Conservation (phyloP, 2,113 vertebrate genomes). For the Paratilapia polleni region DNA sequence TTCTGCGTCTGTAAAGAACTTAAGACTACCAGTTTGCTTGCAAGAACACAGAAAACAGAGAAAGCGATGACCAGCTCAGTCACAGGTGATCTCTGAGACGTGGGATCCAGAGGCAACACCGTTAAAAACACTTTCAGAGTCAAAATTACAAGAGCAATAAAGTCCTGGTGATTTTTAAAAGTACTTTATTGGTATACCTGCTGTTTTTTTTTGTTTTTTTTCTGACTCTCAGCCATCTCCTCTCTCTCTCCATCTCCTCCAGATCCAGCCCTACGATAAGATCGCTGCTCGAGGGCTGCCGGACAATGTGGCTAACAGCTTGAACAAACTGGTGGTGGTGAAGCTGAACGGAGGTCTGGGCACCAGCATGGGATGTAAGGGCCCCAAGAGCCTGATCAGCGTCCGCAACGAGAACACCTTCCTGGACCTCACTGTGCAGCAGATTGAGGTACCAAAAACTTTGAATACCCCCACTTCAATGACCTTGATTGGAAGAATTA, state of each 20-base stretch:
- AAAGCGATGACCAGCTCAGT: neutral
- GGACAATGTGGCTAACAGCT: constrained; percentile 85
- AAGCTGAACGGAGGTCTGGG: constrained; percentile 98
- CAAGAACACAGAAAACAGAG: neutral
- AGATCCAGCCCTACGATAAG: constrained; percentile 97
- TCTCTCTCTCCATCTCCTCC: neutral
- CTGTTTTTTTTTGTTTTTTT: neutral
- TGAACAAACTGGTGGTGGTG: constrained; percentile 96
- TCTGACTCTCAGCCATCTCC: neutral
- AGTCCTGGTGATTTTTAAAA: neutral
- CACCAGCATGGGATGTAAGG: constrained; percentile 99
- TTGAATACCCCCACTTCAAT: neutral
- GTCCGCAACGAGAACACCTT: constrained; percentile 98
- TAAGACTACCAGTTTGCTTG: neutral
- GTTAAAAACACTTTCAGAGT: rapidly evolving
- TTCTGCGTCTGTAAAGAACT: neutral
- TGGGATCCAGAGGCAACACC: neutral
- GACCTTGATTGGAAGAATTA: neutral
- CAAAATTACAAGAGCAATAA: neutral
- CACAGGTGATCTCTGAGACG: neutral
- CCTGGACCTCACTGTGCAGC: constrained; percentile 96
- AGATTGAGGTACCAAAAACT: constrained; percentile 88
- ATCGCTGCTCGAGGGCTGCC: constrained; percentile 88
- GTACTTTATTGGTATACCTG: neutral
- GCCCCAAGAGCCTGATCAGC: constrained; percentile 97